phyloP scores from a whole-genome alignment of 1,140 invertebrate species.

The Drosophila rhopaloa region DNA sequence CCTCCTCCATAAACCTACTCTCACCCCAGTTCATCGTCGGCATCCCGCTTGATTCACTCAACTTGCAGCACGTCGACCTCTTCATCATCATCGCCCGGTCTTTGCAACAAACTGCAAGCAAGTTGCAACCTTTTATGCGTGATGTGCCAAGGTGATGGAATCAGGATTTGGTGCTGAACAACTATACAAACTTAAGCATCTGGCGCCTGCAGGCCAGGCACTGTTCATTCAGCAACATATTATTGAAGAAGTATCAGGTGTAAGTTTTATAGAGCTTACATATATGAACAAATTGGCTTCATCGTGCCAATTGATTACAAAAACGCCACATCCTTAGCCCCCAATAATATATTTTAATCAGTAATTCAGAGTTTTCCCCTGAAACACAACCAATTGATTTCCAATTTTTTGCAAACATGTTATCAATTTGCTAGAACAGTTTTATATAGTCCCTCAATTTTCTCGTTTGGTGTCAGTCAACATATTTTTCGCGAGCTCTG shows the following conservation, averaged over 20 bases:
- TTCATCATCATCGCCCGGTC: slow-evolving; percentile 44
- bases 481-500: slow-evolving; percentile 4
- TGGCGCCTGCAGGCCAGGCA: slow-evolving; percentile 8
- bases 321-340: neutral
- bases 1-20: neutral
- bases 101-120: slow-evolving; percentile 76
- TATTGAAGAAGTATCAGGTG: neutral
- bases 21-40: slow-evolving; percentile 11
- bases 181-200: slow-evolving; percentile 18
- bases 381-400: neutral
- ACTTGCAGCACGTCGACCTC: slow-evolving; percentile 35
- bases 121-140: slow-evolving; percentile 72
- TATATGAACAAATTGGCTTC: no score
- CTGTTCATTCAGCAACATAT: slow-evolving; percentile 17
- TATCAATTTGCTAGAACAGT: slow-evolving; percentile 5
- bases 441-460: neutral
- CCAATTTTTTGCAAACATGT: neutral
- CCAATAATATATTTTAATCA: neutral
- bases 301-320: no score
- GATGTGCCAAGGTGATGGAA: slow-evolving; percentile 33
- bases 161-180: slow-evolving; percentile 9
- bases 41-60: slow-evolving; percentile 43
- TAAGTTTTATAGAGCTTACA: neutral
- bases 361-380: neutral
- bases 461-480: slow-evolving; percentile 13